Base-by-base conservation (phyloP, 1,140 invertebrate genomes). In the Meteorus sp. region DNA sequence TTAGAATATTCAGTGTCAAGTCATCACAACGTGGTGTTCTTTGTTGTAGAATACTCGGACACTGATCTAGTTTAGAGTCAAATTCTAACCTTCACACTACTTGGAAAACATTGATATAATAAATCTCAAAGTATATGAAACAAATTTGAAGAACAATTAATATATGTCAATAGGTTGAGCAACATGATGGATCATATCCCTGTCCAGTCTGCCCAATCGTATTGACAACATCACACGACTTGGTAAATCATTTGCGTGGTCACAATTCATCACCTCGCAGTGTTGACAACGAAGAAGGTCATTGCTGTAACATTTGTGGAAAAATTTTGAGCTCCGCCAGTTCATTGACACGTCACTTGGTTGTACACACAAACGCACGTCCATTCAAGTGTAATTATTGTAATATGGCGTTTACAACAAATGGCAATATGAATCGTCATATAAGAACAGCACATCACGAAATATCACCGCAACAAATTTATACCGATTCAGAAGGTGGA, bases 361-460 rank as follows among this genome's bases (percentile, higher is more conserved):
- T 91, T 23, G 86, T 89, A 0, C 90, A 92, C 69, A 88, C 87
- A 1, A 88, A 88, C 1, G 88, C 91, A 65, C 78, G 88, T 1
- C 88, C 89, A 1, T 91, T 90, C 74, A 86, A 87, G 65, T 94
- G 92, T 75, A 85, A 86, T 65, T 84, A 86, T 62, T 94, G 92
- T 74, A 83, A 86, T 17, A 86, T 91, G 75, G 86, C 89, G 2
- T 95, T 94, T 77, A 93, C 90, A 25, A 94, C 91, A 2, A 94
- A 93, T 73, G 91, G 91, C 11, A 93, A 92, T 73, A 92, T 95
- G 90, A 90, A 92, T 69, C 80, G 91, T 20, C 92, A 94, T 71
- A 85, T 91, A 79, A 81, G 89, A 51, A 91, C 88, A 0, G 89
- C 72, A 1, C 84, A 84, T 59, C 73, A 74, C 27, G 70, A 77